phyloP scores from a whole-genome alignment of 1,140 invertebrate species.

The Pseudomyrmex gracilis region DNA sequence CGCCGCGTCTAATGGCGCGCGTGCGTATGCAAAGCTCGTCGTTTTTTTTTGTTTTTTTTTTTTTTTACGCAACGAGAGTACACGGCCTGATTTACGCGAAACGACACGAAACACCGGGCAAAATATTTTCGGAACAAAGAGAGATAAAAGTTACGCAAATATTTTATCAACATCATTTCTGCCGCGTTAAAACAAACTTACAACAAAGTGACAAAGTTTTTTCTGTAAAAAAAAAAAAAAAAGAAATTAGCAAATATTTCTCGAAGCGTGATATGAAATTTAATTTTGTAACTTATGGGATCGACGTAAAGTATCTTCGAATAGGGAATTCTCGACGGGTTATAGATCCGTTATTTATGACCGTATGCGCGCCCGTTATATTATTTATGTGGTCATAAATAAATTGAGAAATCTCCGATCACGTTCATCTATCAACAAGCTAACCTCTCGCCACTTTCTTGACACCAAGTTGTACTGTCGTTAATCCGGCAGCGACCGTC shows the following conservation, averaged over 20 bases:
- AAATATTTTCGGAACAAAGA: conserved; percentile 63
- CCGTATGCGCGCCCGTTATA: conserved; percentile 31
- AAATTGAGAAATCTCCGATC: conserved; percentile 44
- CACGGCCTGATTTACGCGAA: conserved; percentile 62
- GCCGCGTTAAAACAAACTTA: background rate
- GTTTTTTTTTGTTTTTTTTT: conserved; percentile 36
- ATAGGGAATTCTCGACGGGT: conserved; percentile 34
- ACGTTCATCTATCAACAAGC: conserved; percentile 38
- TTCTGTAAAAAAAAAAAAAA: no score
- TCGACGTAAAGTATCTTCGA: conserved; percentile 11
- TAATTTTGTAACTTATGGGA: conserved; percentile 43
- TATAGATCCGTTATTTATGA: conserved; percentile 42
- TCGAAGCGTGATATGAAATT: background rate
- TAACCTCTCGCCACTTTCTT: conserved; percentile 45
- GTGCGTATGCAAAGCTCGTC: background rate
- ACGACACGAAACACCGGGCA: background rate
- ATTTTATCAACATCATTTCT: conserved; percentile 37
- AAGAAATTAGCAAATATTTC: background rate
- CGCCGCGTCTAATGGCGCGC: conserved; percentile 77
- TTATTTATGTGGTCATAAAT: conserved; percentile 54
- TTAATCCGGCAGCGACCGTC: conserved; percentile 50
- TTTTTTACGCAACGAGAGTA: background rate
- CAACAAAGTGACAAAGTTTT: no score
- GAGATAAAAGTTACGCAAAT: conserved; percentile 26
- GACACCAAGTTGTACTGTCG: conserved; percentile 32